Evolutionary conservation across 2,113 vertebrate species (phyloP).

Genomic region (Cariama cristata): DNA sequence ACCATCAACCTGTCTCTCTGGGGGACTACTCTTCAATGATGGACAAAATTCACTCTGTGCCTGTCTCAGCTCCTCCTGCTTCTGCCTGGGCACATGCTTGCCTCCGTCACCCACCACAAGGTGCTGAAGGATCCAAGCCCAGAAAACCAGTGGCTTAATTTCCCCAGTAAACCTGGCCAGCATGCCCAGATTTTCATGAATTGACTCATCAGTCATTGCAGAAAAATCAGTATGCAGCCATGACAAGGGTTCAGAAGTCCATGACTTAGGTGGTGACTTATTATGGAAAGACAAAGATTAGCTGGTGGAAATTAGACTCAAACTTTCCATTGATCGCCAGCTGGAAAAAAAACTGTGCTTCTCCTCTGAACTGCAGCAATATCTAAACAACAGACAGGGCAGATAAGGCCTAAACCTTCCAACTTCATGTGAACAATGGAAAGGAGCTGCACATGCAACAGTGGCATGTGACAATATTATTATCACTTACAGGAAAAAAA

Average conservation of each 20-base stretch:
- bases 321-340: background rate
- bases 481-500: background rate
- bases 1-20: background rate
- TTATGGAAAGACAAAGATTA: background rate
- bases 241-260: background rate
- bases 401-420: background rate
- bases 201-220: background rate
- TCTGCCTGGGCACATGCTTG: background rate
- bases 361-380: background rate
- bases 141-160: background rate
- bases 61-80: background rate
- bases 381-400: background rate
- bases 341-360: background rate
- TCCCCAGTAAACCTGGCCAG: background rate
- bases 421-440: background rate
- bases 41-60: background rate
- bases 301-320: background rate
- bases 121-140: background rate
- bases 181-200: background rate
- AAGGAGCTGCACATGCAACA: background rate
- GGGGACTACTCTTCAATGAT: fast-evolving
- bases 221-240: background rate
- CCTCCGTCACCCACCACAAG: background rate
- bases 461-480: background rate
- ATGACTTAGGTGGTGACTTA: background rate